Evolutionary conservation across 2,797 vertebrate species (phyloP), one percentile per base, ranked within the genome.

Genomic region (Periophthalmus magnuspinnatus): DNA sequence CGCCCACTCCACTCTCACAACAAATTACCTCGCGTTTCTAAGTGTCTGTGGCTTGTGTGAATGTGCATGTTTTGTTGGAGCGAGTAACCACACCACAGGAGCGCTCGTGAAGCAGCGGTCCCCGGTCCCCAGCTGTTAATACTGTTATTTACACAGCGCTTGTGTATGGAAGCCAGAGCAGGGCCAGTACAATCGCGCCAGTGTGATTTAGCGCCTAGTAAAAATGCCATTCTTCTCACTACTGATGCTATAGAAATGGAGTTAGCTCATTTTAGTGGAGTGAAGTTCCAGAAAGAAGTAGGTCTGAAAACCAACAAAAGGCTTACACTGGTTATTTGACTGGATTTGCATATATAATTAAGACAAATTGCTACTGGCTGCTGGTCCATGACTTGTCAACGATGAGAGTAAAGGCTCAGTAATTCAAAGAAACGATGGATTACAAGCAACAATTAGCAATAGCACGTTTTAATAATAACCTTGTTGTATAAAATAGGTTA

Each of bases 121-220:
- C 65, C 70, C 77, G 22, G 72, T 79, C 84, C 84, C 52, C 9
- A n/a, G 69, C 14, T 56, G 74, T 85, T 82, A 80, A 81, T 69
- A 41, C 69, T 0, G 69, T 67, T 79, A 67, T 80, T 84, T 82
- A 74, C 74, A 72, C 69, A 24, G 16, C 36, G 24, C 60, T 70
- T 68, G 72, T 71, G 10, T 45, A 67, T 45, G 19, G 58, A 28
- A 36, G 58, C 33, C 57, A 41, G 59, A 24, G 33, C 70, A n/a
- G 61, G 61, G 48, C 14, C 11, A 62, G 55, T 41, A 72, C 70
- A 65, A 65, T 55, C n/a, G 61, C 5, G n/a, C 69, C 71, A 61
- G 28, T 13, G 79, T 74, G 59, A 66, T 58, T 41, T 6, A 65
- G 65, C 21, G 9, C 65, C 71, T 47, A 13, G 54, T 78, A 77